Percentiles rank a stretch among this genome's conserved stretches.
Evolutionary conservation across 2,113 vertebrate genomes (phyloP).

Genomic region (Pterocles gutturalis): DNA sequence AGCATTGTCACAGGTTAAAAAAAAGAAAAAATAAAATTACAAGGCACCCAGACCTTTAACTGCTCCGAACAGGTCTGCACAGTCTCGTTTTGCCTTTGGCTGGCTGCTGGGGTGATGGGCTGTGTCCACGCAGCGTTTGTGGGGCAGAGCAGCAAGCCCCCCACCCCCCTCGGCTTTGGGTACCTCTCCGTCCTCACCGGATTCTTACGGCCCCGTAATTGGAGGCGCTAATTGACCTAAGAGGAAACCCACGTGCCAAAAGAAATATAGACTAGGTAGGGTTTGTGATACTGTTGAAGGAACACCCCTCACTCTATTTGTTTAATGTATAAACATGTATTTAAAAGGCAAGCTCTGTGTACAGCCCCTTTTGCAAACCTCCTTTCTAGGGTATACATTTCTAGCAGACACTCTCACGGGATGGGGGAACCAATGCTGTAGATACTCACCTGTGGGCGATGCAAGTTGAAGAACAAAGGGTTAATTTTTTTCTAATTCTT

Average conservation of each 20-base stretch:
- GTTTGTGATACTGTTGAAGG: fast-evolving
- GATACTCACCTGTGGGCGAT: neutral
- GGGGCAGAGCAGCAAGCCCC: fast-evolving
- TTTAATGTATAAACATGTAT: neutral
- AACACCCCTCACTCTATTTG: fast-evolving
- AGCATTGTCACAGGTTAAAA: neutral
- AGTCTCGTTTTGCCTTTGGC: too few species aligned
- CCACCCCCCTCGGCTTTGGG: neutral
- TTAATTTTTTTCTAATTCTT: slow-evolving; percentile 40
- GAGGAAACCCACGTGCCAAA: neutral
- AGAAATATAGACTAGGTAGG: fast-evolving
- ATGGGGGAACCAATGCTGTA: neutral
- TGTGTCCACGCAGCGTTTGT: neutral
- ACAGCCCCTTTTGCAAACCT: neutral
- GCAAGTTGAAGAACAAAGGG: neutral
- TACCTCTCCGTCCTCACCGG: neutral
- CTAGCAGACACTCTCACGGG: neutral
- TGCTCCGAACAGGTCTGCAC: too few species aligned
- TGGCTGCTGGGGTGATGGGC: neutral
- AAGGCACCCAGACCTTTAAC: neutral
- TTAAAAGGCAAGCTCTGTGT: neutral
- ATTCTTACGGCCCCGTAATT: neutral
- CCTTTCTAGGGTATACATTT: slow-evolving; percentile 8
- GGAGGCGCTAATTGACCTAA: fast-evolving
- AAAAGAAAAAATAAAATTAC: neutral